Conservation (phyloP, 2,888 invertebrate genomes). For the Orgyia antiqua region DNA sequence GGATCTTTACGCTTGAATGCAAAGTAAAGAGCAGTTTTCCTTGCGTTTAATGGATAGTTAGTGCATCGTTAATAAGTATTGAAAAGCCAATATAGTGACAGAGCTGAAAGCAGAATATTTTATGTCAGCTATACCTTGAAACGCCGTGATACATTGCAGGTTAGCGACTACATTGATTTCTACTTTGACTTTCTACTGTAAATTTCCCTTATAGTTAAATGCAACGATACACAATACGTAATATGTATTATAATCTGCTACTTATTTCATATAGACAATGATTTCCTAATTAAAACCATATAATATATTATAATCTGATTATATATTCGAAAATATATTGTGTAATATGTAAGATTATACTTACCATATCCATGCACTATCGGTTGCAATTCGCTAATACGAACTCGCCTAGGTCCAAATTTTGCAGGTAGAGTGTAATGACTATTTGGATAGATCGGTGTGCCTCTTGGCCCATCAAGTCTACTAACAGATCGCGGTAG, state of each 20-base stretch:
- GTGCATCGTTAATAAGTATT: slow-evolving; percentile 21
- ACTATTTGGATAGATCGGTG: slow-evolving; percentile 35
- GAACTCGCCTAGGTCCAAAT: slow-evolving; percentile 56
- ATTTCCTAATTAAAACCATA: no score
- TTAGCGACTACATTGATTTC: slow-evolving; percentile 61
- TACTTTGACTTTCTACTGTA: slow-evolving; percentile 61
- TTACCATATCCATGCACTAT: slow-evolving; percentile 67
- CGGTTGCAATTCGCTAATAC: slow-evolving; percentile 62
- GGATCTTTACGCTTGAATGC: no score
- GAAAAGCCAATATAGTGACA: slow-evolving; percentile 27
- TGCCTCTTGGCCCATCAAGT: slow-evolving; percentile 28
- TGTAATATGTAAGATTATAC: no score
- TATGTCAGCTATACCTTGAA: slow-evolving; percentile 40
- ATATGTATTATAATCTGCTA: no score
- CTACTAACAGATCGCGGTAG: slow-evolving; percentile 43
- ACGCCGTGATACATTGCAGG: slow-evolving; percentile 50
- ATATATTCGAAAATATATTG: no score
- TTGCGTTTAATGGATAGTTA: slow-evolving; percentile 20
- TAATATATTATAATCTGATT: no score
- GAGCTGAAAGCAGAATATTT: slow-evolving; percentile 50
- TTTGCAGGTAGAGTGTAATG: slow-evolving; percentile 56
- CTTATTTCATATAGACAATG: no score
- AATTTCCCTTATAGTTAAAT: slow-evolving; percentile 45
- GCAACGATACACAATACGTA: no score
- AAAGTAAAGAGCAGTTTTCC: slow-evolving; percentile 18